Evolutionary conservation across 2,888 invertebrate genomes (phyloP).

Genomic region (Troilus luridus): DNA sequence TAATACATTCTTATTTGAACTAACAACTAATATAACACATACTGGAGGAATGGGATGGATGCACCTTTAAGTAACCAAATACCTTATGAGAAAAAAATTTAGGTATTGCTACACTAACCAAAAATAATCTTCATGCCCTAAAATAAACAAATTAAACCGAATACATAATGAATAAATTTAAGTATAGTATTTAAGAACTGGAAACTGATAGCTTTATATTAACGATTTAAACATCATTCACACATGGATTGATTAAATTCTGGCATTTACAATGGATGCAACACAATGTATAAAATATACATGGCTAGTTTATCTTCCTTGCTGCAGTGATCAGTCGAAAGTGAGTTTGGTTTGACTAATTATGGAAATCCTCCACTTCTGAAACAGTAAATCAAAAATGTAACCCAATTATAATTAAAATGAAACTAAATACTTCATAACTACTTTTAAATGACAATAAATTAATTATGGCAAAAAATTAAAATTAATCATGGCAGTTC

Average conservation of each 20-base stretch:
- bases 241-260: background rate
- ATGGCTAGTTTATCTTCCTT: constrained; percentile 10
- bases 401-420: background rate
- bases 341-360: background rate
- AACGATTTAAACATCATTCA: background rate
- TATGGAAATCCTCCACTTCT: constrained; percentile 27
- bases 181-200: background rate
- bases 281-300: background rate
- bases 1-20: background rate
- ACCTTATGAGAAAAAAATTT: background rate
- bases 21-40: constrained; percentile 35
- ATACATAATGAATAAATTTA: background rate
- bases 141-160: background rate
- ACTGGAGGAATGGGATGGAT: background rate
- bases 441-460: no score
- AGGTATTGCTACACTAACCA: background rate
- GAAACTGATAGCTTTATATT: background rate
- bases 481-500: no score
- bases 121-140: background rate
- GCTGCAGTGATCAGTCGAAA: background rate
- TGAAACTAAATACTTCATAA: background rate
- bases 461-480: no score
- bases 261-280: background rate
- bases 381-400: background rate
- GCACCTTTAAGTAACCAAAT: background rate